Base-by-base conservation (phyloP, 1,140 invertebrate genomes). In the Brachionus paranguensis region DNA sequence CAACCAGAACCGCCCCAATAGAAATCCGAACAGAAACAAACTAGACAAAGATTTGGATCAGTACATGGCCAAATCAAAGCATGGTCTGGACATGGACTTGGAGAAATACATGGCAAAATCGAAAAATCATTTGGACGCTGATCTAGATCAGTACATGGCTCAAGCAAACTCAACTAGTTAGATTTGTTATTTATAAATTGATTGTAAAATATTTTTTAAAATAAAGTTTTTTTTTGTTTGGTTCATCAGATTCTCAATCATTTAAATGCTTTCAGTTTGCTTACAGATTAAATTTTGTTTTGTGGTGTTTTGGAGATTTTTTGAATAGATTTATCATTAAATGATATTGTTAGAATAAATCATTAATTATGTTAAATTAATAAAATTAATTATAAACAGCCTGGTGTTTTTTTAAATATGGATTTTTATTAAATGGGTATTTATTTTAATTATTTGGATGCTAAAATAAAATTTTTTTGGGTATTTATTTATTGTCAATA, bases 61-160 rank as follows among this genome's bases (percentile, higher is more conserved):
- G 8, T 72, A 72, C 3, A 50, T 74, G 10, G 84, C 87, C 5
- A 76, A 76, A 7, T 90, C 90, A 0, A 90, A 89, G 84, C 91
- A 92, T 85, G 90, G 92, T 85, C 86, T 92, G 29, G 92, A 92
- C 85, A 88, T 89, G 24, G 90, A 92, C 81, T 86, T 92, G 17
- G 92, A 92, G 84, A 89, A 90, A 68, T 92, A 92, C 87, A 92
- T 92, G 92, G 89, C 92, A 0, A 90, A 89, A 84, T 91, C 91
- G 1, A 91, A 91, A 84, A 87, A 89, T 3, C 88, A 89, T 0
- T 88, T 92, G 4, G 92, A 92, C 85, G 83, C 86, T 10, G 88
- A 88, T 64, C 84, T 88, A 29, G 88, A 88, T 84, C 85, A 85
- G 7, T 88, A 88, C 84, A 88, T 88, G 88, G 85, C 87, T 5